These are phyloP conservation scores for Agelas oroides DNA, from an alignment of 37 sponge, comb jelly and placozoan species.

Conservation along the genomic window DNA sequence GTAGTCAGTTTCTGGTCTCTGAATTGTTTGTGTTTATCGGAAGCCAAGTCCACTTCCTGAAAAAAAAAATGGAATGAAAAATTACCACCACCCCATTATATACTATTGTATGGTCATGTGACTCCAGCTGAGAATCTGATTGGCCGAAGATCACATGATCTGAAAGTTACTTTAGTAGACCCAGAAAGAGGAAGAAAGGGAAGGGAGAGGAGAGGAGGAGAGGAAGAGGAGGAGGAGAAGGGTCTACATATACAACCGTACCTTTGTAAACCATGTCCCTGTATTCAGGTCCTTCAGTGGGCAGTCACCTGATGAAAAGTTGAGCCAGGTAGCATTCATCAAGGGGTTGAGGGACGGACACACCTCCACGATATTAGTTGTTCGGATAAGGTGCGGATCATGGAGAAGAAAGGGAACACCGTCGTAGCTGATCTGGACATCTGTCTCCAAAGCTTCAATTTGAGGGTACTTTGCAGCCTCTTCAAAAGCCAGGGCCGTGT, in stretches of 20 bases:
- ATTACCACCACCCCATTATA: no score
- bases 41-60: no score
- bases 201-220: no score
- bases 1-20: constrained; percentile 35
- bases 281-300: constrained; percentile 41
- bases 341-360: constrained; percentile 42
- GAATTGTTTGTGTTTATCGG: no score
- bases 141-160: no score
- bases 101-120: no score
- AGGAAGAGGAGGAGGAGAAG: no score
- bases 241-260: no score
- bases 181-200: no score
- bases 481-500: constrained; percentile 43
- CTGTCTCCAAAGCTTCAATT: constrained; percentile 54
- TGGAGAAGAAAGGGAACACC: constrained; percentile 67
- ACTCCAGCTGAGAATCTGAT: no score
- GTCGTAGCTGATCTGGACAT: constrained; percentile 57
- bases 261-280: constrained; percentile 13
- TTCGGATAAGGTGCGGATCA: constrained; percentile 44
- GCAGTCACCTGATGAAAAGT: constrained; percentile 39
- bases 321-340: constrained; percentile 37
- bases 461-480: background rate
- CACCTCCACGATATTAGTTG: constrained; percentile 26
- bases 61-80: no score
- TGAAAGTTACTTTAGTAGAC: no score